Conservation (phyloP, 2,113 vertebrate genomes). For the Morone saxatilis region DNA sequence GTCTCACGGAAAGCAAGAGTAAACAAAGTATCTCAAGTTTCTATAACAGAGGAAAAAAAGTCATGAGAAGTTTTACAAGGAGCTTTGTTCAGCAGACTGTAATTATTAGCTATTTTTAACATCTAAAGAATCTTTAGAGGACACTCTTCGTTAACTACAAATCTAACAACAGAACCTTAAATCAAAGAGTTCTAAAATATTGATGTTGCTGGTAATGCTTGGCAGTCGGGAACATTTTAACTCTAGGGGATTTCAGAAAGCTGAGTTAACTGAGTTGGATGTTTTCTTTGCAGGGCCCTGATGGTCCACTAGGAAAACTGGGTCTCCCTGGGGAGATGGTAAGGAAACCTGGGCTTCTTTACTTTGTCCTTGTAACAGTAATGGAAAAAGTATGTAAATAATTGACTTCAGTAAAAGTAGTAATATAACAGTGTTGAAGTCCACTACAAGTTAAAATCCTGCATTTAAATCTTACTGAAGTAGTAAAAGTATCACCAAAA, state of each 20-base stretch:
- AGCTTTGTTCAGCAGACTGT: conserved; percentile 40
- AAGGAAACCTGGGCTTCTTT: conserved; percentile 54
- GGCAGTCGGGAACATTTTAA: conserved; percentile 39
- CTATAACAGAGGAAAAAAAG: not conserved
- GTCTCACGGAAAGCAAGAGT: conserved; percentile 5
- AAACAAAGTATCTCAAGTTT: conserved; percentile 23
- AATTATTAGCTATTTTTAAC: conserved; percentile 60
- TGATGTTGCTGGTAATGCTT: conserved; percentile 30
- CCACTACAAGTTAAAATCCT: not conserved
- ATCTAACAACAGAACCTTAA: conserved; percentile 48
- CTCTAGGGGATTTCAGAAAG: conserved; percentile 44
- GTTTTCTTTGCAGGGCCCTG: conserved; percentile 85
- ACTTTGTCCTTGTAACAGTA: not conserved
- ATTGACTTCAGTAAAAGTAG: not conserved
- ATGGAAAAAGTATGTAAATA: not conserved
- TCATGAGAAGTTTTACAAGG: conserved; percentile 27
- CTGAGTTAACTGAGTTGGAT: conserved; percentile 24
- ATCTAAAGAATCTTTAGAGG: conserved; percentile 49
- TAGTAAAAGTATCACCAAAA: no score
- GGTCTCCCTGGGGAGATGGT: conserved; percentile 92
- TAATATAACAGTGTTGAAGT: not conserved
- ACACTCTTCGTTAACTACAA: conserved; percentile 39
- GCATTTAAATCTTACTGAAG: not conserved
- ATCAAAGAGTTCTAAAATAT: conserved; percentile 60
- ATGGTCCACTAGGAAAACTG: conserved; percentile 89